phyloP scores from a whole-genome alignment of 2,113 vertebrate genomes.

The Ammospiza caudacuta region DNA sequence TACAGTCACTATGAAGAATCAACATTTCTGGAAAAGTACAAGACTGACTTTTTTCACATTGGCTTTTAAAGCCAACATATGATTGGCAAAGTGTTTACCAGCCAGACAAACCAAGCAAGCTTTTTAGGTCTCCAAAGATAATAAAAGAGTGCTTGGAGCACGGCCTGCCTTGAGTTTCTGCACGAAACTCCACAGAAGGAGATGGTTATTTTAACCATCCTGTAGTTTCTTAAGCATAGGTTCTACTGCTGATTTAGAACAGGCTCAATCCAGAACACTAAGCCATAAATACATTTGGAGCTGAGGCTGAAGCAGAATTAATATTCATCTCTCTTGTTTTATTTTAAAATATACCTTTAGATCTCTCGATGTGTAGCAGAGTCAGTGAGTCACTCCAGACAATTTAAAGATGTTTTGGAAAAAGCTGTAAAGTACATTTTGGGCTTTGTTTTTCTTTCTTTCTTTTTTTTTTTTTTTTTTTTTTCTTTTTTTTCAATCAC shows the following conservation, averaged over 20 bases:
- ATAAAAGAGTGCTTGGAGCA: constrained; percentile 25
- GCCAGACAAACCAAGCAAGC: neutral
- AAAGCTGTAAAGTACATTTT: neutral
- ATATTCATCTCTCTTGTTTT: constrained; percentile 15
- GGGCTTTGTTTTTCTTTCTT: neutral
- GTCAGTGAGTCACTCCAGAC: constrained; percentile 21
- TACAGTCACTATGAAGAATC: neutral
- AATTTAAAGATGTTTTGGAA: constrained; percentile 51
- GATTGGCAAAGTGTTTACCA: neutral
- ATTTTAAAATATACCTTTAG: constrained; percentile 35
- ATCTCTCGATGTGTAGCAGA: neutral
- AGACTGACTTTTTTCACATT: neutral
- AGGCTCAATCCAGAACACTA: constrained; percentile 41
- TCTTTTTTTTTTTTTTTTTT: neutral
- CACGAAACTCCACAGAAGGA: neutral
- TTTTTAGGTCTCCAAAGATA: constrained; percentile 13
- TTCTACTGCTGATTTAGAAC: constrained; percentile 59
- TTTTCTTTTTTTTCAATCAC: neutral
- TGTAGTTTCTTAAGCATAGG: constrained; percentile 48
- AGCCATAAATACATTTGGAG: constrained; percentile 44
- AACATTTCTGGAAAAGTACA: neutral
- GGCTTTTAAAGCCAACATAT: neutral
- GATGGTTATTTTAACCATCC: constrained; percentile 56
- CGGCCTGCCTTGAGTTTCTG: neutral
- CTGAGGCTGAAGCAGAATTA: neutral